Percentiles rank a stretch among this genome's conserved stretches.
These are phyloP conservation scores for Druon quercuslanigerum DNA, from an alignment of 1,140 invertebrate genomes.

Conservation along the genomic window DNA sequence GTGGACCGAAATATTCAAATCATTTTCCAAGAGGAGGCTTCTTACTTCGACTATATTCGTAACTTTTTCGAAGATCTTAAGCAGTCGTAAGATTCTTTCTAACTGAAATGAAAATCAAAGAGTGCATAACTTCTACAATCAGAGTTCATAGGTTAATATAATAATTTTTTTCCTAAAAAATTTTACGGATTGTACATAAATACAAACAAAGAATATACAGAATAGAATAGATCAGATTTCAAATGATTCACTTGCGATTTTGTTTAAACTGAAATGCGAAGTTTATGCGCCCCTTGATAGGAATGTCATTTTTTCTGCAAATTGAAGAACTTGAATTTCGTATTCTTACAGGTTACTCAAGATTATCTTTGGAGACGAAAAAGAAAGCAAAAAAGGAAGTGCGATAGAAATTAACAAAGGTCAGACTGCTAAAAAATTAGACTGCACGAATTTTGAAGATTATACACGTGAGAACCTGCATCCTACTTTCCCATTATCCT, in stretches of 20 bases:
- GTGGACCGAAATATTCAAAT: constrained; percentile 81
- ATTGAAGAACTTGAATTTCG: constrained; percentile 23
- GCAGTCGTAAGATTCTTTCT: constrained; percentile 58
- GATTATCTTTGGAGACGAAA: constrained; percentile 45
- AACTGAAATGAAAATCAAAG: too few relatives aligned
- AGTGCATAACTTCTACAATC: too few relatives aligned
- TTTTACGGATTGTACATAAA: too few relatives aligned
- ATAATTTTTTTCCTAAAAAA: too few relatives aligned
- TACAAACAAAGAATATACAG: too few relatives aligned
- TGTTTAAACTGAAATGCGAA: too few relatives aligned
- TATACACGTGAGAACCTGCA: constrained; percentile 65
- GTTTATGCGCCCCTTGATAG: too few relatives aligned
- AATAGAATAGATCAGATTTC: too few relatives aligned
- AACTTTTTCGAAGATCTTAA: constrained; percentile 63
- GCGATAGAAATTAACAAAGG: constrained; percentile 16
- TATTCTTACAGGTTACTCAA: constrained; percentile 55
- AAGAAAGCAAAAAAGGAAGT: constrained; percentile 52
- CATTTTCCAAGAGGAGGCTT: constrained; percentile 81
- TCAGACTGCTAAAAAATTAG: constrained; percentile 52
- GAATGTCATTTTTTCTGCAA: too few relatives aligned
- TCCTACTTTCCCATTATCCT: constrained; percentile 33
- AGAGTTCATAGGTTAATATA: too few relatives aligned
- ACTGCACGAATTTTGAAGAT: constrained; percentile 56
- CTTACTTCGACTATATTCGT: constrained; percentile 70
- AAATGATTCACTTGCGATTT: too few relatives aligned